Percentiles rank a stretch among this genome's conserved stretches.
Evolutionary conservation across 2,113 vertebrate species (phyloP).

Genomic region (Menidia beryllina): DNA sequence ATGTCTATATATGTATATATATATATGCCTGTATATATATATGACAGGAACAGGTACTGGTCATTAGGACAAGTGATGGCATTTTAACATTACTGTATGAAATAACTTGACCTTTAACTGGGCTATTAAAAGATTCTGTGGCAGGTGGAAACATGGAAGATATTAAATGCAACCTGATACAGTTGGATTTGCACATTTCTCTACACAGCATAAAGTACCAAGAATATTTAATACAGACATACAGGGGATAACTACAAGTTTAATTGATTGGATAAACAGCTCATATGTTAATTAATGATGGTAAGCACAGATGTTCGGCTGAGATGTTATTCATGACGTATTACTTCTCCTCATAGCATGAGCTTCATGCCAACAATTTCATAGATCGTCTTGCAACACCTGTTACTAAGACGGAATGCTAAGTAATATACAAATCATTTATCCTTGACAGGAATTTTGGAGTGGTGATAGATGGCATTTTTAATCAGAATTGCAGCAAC

Average conservation of each 20-base stretch:
- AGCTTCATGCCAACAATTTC: conserved; percentile 52
- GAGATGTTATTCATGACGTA: conserved; percentile 43
- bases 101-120: conserved; percentile 81
- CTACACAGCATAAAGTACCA: conserved; percentile 48
- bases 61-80: conserved; percentile 82
- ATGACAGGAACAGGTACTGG: conserved; percentile 58
- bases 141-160: conserved; percentile 63
- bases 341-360: conserved; percentile 42
- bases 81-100: conserved; percentile 79
- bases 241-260: conserved; percentile 33
- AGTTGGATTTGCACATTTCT: conserved; percentile 50
- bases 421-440: conserved; percentile 28
- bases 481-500: conserved; percentile 19
- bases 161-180: conserved; percentile 54
- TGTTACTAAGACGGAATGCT: conserved; percentile 49
- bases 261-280: conserved; percentile 59
- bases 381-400: conserved; percentile 53
- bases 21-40: conserved; percentile 32
- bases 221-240: conserved; percentile 46
- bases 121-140: conserved; percentile 79
- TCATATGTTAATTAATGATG: conserved; percentile 53
- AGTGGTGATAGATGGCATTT: conserved; percentile 23
- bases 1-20: too few relatives aligned
- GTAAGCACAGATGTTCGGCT: conserved; percentile 27
- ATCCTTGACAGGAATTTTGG: conserved; percentile 31